Evolutionary conservation across 2,797 vertebrate genomes (phyloP), one percentile per base, ranked within the genome.

Genomic region (Alosa sapidissima): DNA sequence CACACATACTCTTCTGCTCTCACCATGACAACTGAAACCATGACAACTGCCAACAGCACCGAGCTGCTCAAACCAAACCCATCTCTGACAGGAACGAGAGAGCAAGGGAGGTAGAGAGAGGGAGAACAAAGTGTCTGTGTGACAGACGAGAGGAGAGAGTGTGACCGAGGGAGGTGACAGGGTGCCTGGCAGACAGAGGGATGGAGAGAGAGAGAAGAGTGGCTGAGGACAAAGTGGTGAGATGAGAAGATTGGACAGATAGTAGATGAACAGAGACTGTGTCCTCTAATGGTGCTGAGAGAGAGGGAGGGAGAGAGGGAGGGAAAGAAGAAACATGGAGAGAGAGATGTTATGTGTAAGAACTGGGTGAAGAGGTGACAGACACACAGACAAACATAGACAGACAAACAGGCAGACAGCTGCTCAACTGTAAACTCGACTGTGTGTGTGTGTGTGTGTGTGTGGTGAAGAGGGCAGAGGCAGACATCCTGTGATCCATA

Each of bases 21-120:
- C 65, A 49, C 54, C 52, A 65, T 82, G 82, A 13, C n/a, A 45
- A 28, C 81, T 81, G 86, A 85, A 87, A 86, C 68, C 82, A 87
- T 47, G 60, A 82, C 84, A 83, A 89, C 58, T 10, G 10, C 68
- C 68, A 41, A 28, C 36, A 75, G 68, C 33, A 14, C 33, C 14
- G 68, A 72, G 28, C 65, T 33, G 65, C 33, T 36, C 68, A 41
- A 16, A 41, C 33, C 68, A 41, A 36, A 41, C 33, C 68, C 68
- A 75, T 75, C 33, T 75, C 68, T 75, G 36, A 45, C 68, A 75
- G 33, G 82, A 88, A 48, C 47, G 83, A 75, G 68, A 55, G 47
- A 16, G 24, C 19, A 24, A 81, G 82, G 54, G 84, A 83, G 52
- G 60, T 68, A 81, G 54, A 45, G 52, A 58, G 5, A 8, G n/a